phyloP scores from a whole-genome alignment of 2,113 vertebrate species.

The Platichthys flesus region DNA sequence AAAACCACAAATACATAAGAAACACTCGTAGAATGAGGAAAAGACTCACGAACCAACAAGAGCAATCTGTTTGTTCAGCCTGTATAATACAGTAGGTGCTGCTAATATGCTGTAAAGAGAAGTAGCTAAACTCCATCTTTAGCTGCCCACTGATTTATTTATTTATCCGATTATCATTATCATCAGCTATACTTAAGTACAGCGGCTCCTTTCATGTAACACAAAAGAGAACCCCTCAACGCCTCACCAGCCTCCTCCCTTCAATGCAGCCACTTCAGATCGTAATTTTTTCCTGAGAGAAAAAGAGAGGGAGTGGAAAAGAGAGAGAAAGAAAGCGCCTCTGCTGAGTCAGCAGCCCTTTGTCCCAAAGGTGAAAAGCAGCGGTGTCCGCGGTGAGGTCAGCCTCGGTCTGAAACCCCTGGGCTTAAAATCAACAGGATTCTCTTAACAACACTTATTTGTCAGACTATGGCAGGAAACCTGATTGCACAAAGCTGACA shows the following conservation, averaged over 20 bases:
- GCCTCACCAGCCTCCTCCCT: neutral
- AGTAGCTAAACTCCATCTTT: neutral
- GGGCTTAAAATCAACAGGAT: slow-evolving; percentile 2
- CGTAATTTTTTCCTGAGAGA: neutral
- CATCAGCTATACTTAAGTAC: neutral
- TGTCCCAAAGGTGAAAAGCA: neutral
- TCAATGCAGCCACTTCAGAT: neutral
- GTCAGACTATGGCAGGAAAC: neutral
- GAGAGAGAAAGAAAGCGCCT: no score
- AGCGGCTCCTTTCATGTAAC: neutral
- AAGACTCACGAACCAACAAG: neutral
- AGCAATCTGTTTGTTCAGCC: neutral
- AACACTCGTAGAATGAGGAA: neutral
- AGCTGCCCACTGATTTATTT: neutral
- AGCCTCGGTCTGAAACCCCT: neutral
- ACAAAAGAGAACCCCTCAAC: neutral
- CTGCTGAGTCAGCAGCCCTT: neutral
- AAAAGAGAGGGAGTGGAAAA: neutral
- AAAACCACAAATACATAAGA: slow-evolving; percentile 5
- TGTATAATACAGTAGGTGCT: slow-evolving; percentile 5
- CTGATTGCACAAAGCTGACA: slow-evolving; percentile 28
- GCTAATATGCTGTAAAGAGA: neutral
- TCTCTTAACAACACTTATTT: slow-evolving; percentile 24
- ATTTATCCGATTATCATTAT: neutral
- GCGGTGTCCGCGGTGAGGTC: neutral